These are phyloP conservation scores for Tadarida brasiliensis DNA, from an alignment of 2,797 vertebrate species.

Conservation along the genomic window DNA sequence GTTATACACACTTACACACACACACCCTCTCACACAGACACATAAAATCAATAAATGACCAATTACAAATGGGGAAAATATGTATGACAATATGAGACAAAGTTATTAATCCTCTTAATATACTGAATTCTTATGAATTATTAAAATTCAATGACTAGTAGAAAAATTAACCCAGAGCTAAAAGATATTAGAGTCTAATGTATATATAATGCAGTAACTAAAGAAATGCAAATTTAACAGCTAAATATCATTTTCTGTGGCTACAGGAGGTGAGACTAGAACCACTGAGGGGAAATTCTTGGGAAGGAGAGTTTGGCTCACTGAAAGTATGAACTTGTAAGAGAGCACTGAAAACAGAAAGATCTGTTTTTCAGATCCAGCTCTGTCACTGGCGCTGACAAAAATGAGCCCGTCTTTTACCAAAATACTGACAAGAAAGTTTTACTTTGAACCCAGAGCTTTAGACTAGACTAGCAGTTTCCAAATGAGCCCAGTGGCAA, in stretches of 20 bases:
- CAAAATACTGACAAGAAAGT: background rate
- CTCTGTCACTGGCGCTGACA: background rate
- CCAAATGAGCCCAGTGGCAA: background rate
- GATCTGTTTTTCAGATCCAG: background rate
- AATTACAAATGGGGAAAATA: background rate
- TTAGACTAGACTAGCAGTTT: background rate
- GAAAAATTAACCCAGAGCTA: slow-evolving; percentile 17
- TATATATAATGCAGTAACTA: background rate
- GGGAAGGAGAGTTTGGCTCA: background rate
- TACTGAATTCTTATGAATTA: background rate
- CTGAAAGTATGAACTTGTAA: background rate
- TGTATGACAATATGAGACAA: background rate
- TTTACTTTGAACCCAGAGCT: background rate
- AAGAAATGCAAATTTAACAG: slow-evolving; percentile 46
- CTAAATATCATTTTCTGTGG: background rate
- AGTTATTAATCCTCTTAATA: background rate
- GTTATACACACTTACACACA: background rate
- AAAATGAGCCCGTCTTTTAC: background rate
- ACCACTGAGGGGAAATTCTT: background rate
- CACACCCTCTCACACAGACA: background rate
- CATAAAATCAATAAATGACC: background rate
- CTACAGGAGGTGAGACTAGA: background rate
- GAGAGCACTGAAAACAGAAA: background rate
- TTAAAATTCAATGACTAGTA: background rate
- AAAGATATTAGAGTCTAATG: background rate